Conservation (phyloP, 2,888 invertebrate genomes). For the Hyposoter didymator region DNA sequence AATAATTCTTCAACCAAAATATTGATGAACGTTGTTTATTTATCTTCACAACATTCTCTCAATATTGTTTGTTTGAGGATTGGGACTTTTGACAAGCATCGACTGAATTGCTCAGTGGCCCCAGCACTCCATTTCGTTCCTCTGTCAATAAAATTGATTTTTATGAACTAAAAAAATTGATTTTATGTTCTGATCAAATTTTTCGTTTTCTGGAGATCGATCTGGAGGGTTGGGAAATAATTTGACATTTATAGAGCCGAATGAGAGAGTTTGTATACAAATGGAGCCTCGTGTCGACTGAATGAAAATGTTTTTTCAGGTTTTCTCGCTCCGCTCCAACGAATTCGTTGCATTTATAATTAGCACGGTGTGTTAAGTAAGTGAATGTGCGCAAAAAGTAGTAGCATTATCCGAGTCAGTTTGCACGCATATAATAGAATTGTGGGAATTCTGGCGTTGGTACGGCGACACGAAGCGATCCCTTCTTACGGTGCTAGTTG, state of each 20-base stretch:
- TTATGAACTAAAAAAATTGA: no score
- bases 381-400: constrained; percentile 60
- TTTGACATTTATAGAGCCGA: neutral
- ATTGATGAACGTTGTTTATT: no score
- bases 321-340: constrained; percentile 42
- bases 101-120: no score
- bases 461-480: constrained; percentile 49
- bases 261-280: neutral
- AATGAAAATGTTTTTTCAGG: constrained; percentile 15
- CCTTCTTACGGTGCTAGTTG: constrained; percentile 51
- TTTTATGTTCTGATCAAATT: no score
- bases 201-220: neutral
- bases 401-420: constrained; percentile 66
- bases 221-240: neutral
- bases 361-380: constrained; percentile 41
- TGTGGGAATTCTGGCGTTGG: constrained; percentile 72
- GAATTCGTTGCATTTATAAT: constrained; percentile 42
- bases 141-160: no score
- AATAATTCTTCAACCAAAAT: no score
- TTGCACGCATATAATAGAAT: constrained; percentile 71
- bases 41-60: no score
- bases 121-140: no score
- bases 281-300: neutral
- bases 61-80: no score
- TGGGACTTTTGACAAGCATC: no score